Conservation (phyloP, 2,797 vertebrate species). For the Falco rusticolus region DNA sequence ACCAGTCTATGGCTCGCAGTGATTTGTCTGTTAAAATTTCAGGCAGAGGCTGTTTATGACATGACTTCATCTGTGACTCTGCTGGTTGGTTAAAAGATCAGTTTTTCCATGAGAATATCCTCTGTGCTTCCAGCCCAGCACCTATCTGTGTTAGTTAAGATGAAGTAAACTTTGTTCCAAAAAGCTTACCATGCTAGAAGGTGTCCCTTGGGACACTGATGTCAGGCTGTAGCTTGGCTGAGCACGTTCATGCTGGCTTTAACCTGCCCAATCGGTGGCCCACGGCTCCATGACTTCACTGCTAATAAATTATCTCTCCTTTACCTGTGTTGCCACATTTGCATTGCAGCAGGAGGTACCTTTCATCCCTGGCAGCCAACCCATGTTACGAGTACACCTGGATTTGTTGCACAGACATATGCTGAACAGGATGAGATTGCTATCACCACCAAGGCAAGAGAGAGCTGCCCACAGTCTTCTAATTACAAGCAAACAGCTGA, state of each 20-base stretch:
- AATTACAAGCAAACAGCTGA: not conserved
- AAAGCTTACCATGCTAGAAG: not conserved
- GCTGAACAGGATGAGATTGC: not conserved
- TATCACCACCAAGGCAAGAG: not conserved
- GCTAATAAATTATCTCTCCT: not conserved
- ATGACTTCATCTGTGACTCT: not conserved
- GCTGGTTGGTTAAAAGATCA: not conserved
- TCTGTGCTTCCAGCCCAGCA: not conserved
- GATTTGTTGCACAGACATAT: not conserved
- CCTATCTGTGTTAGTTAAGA: not conserved
- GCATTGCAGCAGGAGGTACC: not conserved
- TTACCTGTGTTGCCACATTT: not conserved
- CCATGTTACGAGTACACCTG: fast-evolving
- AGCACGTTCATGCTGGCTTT: not conserved
- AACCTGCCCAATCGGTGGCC: fast-evolving
- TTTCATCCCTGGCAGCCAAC: not conserved
- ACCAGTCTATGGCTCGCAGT: not conserved
- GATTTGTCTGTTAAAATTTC: not conserved
- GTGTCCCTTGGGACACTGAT: not conserved
- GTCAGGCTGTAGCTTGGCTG: not conserved
- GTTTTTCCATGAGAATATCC: not conserved
- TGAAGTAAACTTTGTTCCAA: not conserved
- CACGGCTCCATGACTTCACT: not conserved
- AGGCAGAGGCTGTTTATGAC: not conserved
- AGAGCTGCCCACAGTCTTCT: not conserved